Base-by-base conservation (phyloP, 2,888 invertebrate genomes). In the Drosophila birchii region DNA sequence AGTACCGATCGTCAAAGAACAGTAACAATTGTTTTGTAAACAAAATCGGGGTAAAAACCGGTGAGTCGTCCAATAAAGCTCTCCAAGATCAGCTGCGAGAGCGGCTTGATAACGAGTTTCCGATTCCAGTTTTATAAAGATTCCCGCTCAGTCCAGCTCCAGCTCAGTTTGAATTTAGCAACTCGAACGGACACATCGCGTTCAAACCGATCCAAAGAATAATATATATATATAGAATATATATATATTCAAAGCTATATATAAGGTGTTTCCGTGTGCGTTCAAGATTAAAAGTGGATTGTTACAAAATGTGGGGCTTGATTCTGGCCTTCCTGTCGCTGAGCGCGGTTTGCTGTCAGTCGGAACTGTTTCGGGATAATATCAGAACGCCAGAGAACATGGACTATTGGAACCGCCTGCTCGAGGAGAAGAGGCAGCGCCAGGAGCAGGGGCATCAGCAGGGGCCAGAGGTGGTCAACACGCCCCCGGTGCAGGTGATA, bases 111-210 rank as follows among this genome's bases (percentile, higher is more conserved):
- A 82, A 79, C 81, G 60, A 75, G 84, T 83, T 86, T 79, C 54
- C 55, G 58, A 75, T 73, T 81, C 73, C 61, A 73, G 75, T 75
- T 84, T 84, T 84, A 84, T 82, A 88, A 70, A 72, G 64, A 66
- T 69, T 53, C 47, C 62, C 72, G 26, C 54, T 86, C 76, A 86
- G 89, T 73, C 73, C 51, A 67, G 53, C 41, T 61, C 36, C 36
- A 53, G n/a, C 54, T 88, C 76, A 85, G 84, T 84, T 75, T 55
- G 72, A 47, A 39, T 56, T 38, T 55, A 74, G 59, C 75, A 63
- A 62, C 54, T 49, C 54, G 56, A 23, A 51, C 53, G 39, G 60
- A 47, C 38, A 45, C 68, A 59, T 45, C 68, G 61, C 68, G 76
- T 7, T 20, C 38, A 39, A 45, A 29, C 26, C 14, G 16, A 36